A percentile compares a stretch with the other conserved stretches of the same genome.
Conservation (phyloP, 2,797 vertebrate genomes). For the Carduelis carduelis region DNA sequence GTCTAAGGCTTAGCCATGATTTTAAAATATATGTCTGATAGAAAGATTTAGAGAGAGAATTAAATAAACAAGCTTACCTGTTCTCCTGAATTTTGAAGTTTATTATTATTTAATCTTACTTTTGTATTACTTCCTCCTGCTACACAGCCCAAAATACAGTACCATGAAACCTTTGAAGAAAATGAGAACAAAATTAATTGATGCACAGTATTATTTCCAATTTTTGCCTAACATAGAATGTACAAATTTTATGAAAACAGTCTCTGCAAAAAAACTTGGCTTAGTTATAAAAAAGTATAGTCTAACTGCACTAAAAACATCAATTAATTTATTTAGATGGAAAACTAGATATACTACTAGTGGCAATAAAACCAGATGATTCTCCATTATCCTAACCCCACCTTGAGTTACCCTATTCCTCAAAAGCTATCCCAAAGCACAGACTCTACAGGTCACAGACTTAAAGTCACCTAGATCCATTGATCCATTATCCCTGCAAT, state of each 20-base stretch:
- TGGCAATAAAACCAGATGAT: background rate
- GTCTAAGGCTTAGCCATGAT: background rate
- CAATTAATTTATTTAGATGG: background rate
- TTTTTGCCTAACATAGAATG: background rate
- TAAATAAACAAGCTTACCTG: slow-evolving; percentile 75
- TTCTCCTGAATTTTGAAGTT: slow-evolving; percentile 85
- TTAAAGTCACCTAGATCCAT: background rate
- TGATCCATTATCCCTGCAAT: background rate
- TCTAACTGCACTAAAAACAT: background rate
- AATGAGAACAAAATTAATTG: background rate
- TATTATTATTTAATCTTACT: slow-evolving; percentile 86
- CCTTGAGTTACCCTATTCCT: background rate
- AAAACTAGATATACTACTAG: background rate
- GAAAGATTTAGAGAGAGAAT: background rate
- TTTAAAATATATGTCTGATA: background rate
- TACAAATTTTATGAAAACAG: background rate
- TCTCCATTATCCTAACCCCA: background rate
- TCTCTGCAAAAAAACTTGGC: background rate
- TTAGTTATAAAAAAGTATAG: background rate
- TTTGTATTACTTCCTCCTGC: slow-evolving; percentile 80
- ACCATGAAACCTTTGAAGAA: slow-evolving; percentile 87
- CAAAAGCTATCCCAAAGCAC: background rate
- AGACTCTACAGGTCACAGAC: background rate
- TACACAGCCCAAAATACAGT: slow-evolving; percentile 83
- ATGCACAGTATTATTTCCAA: background rate